A percentile compares a stretch with the other conserved stretches of the same genome.
Conservation (phyloP, 2,113 vertebrate genomes). For the Festucalex cinctus region DNA sequence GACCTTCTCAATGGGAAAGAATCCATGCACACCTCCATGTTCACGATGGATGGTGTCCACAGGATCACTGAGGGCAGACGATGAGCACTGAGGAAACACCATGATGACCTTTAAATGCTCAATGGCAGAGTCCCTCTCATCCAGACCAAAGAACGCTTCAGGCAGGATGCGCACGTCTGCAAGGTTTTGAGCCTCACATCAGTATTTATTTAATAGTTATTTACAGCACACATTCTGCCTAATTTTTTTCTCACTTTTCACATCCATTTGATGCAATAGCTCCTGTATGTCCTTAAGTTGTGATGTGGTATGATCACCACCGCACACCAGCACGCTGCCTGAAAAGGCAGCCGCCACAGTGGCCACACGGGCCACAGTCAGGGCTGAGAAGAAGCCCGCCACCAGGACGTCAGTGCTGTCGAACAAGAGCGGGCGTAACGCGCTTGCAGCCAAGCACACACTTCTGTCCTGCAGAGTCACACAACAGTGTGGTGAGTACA, state of each 20-base stretch:
- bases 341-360: slow-evolving; percentile 55
- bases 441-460: slow-evolving; percentile 80
- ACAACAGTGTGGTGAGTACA: neutral
- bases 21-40: slow-evolving; percentile 74
- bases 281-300: slow-evolving; percentile 71
- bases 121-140: slow-evolving; percentile 65
- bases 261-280: slow-evolving; percentile 72
- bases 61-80: slow-evolving; percentile 81
- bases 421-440: slow-evolving; percentile 74
- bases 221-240: neutral
- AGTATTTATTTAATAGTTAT: neutral
- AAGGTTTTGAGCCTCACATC: neutral
- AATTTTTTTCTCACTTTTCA: slow-evolving; percentile 78
- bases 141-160: slow-evolving; percentile 75
- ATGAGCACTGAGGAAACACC: slow-evolving; percentile 83
- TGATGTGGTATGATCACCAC: slow-evolving; percentile 61
- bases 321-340: slow-evolving; percentile 77
- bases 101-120: slow-evolving; percentile 81
- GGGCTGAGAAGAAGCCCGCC: slow-evolving; percentile 76
- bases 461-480: slow-evolving; percentile 79
- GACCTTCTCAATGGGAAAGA: neutral
- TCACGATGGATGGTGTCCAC: slow-evolving; percentile 83
- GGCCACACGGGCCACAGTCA: slow-evolving; percentile 82
- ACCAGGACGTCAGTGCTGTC: slow-evolving; percentile 76
- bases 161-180: slow-evolving; percentile 81